Conservation (phyloP, 2,888 invertebrate genomes). For the Ochlodes sylvanus region DNA sequence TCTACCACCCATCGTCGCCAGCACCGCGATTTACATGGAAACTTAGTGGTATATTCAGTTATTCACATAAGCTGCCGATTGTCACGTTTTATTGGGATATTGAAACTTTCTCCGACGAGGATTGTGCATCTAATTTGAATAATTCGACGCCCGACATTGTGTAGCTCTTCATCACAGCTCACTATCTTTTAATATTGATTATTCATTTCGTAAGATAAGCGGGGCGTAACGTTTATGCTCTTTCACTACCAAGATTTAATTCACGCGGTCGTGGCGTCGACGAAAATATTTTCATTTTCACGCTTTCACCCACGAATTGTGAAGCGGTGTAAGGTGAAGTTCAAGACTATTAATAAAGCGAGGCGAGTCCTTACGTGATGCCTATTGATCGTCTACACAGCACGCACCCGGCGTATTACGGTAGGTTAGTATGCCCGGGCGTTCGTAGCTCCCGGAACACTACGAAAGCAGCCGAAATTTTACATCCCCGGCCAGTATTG, state of each 20-base stretch:
- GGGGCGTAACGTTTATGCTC: slow-evolving; percentile 16
- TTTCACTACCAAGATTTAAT: slow-evolving; percentile 22
- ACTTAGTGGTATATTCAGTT: slow-evolving; percentile 71
- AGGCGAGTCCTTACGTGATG: slow-evolving; percentile 73
- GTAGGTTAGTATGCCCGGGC: slow-evolving; percentile 81
- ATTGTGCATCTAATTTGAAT: slow-evolving; percentile 77
- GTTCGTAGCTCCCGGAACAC: slow-evolving; percentile 77
- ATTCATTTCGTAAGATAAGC: slow-evolving; percentile 50
- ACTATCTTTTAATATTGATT: slow-evolving; percentile 57
- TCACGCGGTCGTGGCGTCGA: slow-evolving; percentile 58
- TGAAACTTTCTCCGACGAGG: slow-evolving; percentile 71
- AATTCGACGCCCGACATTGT: slow-evolving; percentile 69
- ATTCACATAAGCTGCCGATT: slow-evolving; percentile 74
- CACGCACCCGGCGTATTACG: slow-evolving; percentile 80
- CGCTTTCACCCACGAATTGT: slow-evolving; percentile 73
- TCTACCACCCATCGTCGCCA: slow-evolving; percentile 57
- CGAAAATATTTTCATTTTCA: slow-evolving; percentile 62
- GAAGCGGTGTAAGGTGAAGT: slow-evolving; percentile 74
- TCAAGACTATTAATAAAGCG: slow-evolving; percentile 83
- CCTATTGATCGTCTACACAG: slow-evolving; percentile 77
- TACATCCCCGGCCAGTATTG: slow-evolving; percentile 81
- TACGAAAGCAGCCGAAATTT: slow-evolving; percentile 80
- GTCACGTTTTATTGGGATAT: slow-evolving; percentile 80
- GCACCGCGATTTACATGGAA: slow-evolving; percentile 74
- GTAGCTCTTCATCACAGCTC: slow-evolving; percentile 56